These are phyloP conservation scores for Tympanoctomys barrerae DNA, from an alignment of 2,797 vertebrate species.

Conservation along the genomic window DNA sequence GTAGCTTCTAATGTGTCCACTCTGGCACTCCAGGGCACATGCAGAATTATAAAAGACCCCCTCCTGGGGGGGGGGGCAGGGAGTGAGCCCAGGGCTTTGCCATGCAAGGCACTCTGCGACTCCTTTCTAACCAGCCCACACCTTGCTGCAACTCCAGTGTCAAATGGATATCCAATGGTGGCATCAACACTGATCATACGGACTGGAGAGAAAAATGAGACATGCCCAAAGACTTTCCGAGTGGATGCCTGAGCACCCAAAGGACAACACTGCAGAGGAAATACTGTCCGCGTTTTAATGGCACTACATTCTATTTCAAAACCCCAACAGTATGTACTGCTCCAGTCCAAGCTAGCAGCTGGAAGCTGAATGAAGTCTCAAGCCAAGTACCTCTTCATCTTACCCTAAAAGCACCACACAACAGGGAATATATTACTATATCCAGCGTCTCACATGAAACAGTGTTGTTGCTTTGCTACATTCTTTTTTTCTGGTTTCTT, in stretches of 20 bases:
- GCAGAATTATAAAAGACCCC: neutral
- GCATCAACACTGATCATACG: neutral
- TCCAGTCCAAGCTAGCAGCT: slow-evolving; percentile 21
- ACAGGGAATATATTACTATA: neutral
- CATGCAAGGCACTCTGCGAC: neutral
- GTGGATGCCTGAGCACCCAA: neutral
- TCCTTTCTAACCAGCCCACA: neutral
- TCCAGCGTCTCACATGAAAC: neutral
- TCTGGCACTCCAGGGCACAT: neutral
- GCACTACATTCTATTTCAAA: slow-evolving; percentile 9
- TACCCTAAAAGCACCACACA: slow-evolving; percentile 49
- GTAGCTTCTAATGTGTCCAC: neutral
- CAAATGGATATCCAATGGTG: neutral
- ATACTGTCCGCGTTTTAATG: slow-evolving; percentile 1
- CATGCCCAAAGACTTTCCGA: neutral
- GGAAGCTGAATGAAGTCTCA: slow-evolving; percentile 53
- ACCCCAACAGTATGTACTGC: neutral
- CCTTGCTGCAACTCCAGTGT: neutral
- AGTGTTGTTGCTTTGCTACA: neutral
- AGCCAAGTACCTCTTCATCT: neutral
- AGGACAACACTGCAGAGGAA: slow-evolving; percentile 22
- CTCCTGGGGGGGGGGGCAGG: neutral
- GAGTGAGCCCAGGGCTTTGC: neutral
- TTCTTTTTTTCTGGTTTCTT: neutral
- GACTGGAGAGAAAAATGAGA: neutral